Conservation (phyloP, 2,797 vertebrate species). For the Mormyrops boulengeri region DNA sequence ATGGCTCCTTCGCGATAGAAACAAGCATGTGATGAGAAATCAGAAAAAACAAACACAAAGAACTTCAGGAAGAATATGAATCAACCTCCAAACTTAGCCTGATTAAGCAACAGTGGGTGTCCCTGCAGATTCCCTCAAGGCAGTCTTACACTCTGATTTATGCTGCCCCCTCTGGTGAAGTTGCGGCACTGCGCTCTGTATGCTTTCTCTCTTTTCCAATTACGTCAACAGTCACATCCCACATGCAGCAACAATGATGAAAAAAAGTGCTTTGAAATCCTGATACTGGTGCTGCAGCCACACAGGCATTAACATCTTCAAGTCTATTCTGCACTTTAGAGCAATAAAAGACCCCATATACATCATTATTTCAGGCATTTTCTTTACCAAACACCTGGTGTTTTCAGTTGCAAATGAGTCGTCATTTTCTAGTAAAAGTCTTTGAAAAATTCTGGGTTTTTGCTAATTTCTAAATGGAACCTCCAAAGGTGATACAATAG, state of each 20-base stretch:
- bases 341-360: slow-evolving; percentile 2
- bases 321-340: not conserved
- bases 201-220: not conserved
- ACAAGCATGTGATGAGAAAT: not conserved
- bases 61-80: slow-evolving; percentile 1
- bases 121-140: not conserved
- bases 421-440: not conserved
- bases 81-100: not conserved
- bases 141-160: not conserved
- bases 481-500: not conserved
- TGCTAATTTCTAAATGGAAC: slow-evolving; percentile 3
- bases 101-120: not conserved
- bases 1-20: not conserved
- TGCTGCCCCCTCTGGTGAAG: not conserved
- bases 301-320: not conserved
- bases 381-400: not conserved
- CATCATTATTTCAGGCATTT: slow-evolving; percentile 2
- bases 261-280: not conserved
- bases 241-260: not conserved
- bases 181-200: not conserved
- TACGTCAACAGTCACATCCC: not conserved
- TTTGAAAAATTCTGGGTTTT: not conserved
- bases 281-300: not conserved
- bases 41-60: not conserved
- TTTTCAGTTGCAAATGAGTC: slow-evolving; percentile 10